Evolutionary conservation across 2,888 invertebrate genomes (phyloP), one percentile per base, ranked within the genome.

Genomic region (Palloptera scutellata): DNA sequence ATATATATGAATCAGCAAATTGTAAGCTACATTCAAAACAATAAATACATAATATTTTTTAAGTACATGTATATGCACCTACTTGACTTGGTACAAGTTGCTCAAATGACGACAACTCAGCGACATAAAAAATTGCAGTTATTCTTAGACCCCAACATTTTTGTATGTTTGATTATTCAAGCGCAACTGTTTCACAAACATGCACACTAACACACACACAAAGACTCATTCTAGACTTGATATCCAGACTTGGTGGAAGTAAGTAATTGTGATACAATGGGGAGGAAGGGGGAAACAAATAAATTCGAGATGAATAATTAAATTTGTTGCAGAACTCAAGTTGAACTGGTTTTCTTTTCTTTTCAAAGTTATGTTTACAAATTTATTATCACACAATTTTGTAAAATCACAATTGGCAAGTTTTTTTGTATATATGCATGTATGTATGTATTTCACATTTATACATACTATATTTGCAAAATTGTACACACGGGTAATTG

Each of bases 121-220:
- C 45, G 57, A 51, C 9, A 43, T 19, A 45, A 9, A 12, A 59
- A 15, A 43, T n/a, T 1, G 19, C 13, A 48, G 57, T 51, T 59
- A 61, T 19, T 17, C 52, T 40, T 17, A 13, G 51, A 51, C 19
- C 17, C 60, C 42, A 48, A 15, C 59, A 42, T 59, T 58, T 57
- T 63, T 67, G 58, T 51, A 62, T 64, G 63, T 67, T 67, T 67
- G 67, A 67, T 59, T 64, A 67, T 63, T 67, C 67, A 67, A 67
- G 63, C 67, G 59, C 59, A 42, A 30, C 2, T 30, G 6, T 13
- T 11, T 19, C 12, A 55, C 48, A 48, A 12, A 20, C 54, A 61
- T 43, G 45, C 54, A 51, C 61, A 30, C 17, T 54, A 60, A 61
- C 43, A 64, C 20, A 53, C 54, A 15, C 48, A n/a, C n/a, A n/a